Percentiles rank a stretch among this genome's conserved stretches.
Evolutionary conservation across 2,113 vertebrate genomes (phyloP).

Genomic region (Okapia johnstoni): DNA sequence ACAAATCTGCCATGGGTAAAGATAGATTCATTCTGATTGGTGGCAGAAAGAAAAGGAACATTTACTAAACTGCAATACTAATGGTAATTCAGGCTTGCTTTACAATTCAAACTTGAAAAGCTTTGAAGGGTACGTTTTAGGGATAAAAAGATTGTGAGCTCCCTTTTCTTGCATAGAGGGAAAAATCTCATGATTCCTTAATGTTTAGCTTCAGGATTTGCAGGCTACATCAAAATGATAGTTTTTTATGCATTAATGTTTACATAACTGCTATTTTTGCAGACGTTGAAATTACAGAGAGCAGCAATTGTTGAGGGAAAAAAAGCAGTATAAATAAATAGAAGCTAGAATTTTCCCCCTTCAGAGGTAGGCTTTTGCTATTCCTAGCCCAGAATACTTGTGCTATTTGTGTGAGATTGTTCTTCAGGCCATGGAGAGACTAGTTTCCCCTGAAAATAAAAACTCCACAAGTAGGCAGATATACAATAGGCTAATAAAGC

Average conservation of each 20-base stretch:
- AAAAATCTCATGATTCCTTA: constrained; percentile 29
- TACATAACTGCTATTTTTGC: constrained; percentile 63
- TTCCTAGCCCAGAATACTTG: constrained; percentile 16
- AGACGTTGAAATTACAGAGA: constrained; percentile 70
- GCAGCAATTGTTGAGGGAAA: constrained; percentile 32
- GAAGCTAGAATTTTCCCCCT: constrained; percentile 39
- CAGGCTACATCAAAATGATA: constrained; percentile 58
- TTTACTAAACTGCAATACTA: not conserved
- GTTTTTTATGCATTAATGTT: constrained; percentile 67
- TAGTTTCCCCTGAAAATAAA: not conserved
- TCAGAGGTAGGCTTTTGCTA: constrained; percentile 16
- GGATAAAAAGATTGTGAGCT: constrained; percentile 35
- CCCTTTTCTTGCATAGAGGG: not conserved
- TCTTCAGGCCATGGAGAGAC: not conserved
- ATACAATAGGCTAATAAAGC: not conserved
- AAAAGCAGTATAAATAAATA: constrained; percentile 59
- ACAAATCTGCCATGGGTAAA: not conserved
- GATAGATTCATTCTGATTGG: not conserved
- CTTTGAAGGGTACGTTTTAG: not conserved
- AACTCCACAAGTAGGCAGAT: not conserved
- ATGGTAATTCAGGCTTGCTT: not conserved
- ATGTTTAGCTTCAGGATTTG: constrained; percentile 46
- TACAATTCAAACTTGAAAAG: not conserved
- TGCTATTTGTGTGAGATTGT: not conserved
- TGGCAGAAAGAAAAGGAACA: not conserved